phyloP scores from a whole-genome alignment of 1,140 invertebrate species.

The Trichonephila clavata region DNA sequence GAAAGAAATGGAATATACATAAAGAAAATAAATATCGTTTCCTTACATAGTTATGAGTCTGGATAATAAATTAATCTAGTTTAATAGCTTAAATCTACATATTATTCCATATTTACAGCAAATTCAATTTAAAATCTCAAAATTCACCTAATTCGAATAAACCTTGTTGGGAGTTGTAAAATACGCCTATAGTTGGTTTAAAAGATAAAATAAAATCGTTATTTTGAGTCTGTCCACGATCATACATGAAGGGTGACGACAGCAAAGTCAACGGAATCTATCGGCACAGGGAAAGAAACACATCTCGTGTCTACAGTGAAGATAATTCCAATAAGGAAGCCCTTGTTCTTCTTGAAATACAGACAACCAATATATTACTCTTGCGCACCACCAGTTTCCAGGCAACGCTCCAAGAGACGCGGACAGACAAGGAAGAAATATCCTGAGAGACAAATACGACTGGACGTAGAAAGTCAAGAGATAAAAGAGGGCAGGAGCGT shows the following conservation, averaged over 20 bases:
- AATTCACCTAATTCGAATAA: too few species aligned
- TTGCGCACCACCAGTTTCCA: conserved; percentile 64
- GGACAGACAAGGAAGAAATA: conserved; percentile 66
- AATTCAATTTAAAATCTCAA: too few species aligned
- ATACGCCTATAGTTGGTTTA: background rate
- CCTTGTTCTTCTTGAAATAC: conserved; percentile 68
- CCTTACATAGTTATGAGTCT: too few species aligned
- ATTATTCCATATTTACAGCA: too few species aligned
- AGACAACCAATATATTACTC: conserved; percentile 75
- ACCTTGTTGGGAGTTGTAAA: too few species aligned
- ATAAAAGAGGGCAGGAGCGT: conserved; percentile 63
- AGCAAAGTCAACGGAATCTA: conserved; percentile 50
- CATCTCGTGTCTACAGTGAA: conserved; percentile 71
- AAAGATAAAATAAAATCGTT: background rate
- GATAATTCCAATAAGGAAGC: conserved; percentile 76
- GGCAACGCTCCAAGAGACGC: conserved; percentile 64
- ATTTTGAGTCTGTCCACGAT: background rate
- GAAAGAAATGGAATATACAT: too few species aligned
- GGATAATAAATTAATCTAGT: too few species aligned
- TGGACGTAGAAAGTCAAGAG: conserved; percentile 68
- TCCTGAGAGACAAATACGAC: conserved; percentile 72
- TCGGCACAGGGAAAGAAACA: conserved; percentile 52
- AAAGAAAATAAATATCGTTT: too few species aligned
- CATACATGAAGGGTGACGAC: conserved; percentile 47
- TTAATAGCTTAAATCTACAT: too few species aligned